Percentiles rank a stretch among this genome's conserved stretches.
These are phyloP conservation scores for Ruditapes philippinarum DNA, from an alignment of 1,140 invertebrate genomes.

Conservation along the genomic window DNA sequence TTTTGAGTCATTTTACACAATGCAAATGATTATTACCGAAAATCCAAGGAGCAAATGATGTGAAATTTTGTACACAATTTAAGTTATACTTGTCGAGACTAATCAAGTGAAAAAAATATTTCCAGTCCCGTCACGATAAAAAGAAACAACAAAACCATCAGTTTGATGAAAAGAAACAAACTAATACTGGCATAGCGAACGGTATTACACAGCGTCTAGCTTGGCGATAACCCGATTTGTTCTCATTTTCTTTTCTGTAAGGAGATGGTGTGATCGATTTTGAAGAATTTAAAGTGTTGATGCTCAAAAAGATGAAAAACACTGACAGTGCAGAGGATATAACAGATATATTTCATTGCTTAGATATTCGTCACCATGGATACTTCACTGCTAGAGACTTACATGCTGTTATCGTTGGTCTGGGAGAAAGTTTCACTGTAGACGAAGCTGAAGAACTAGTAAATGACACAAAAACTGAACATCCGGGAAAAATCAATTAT, in stretches of 20 bases:
- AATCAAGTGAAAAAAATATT: too few species aligned
- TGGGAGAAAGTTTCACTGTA: slow-evolving; percentile 17
- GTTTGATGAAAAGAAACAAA: too few species aligned
- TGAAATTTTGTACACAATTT: too few species aligned
- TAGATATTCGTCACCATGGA: neutral
- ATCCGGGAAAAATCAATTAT: slow-evolving; percentile 40
- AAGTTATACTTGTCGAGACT: too few species aligned
- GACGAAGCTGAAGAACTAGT: slow-evolving; percentile 32
- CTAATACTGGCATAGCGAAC: too few species aligned
- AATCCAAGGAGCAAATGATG: too few species aligned
- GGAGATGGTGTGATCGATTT: slow-evolving; percentile 49
- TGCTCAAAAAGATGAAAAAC: slow-evolving; percentile 53
- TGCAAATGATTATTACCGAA: too few species aligned
- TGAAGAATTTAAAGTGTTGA: slow-evolving; percentile 46
- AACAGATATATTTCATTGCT: slow-evolving; percentile 17
- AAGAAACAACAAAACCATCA: too few species aligned
- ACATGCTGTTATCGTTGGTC: neutral
- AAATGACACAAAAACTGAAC: slow-evolving; percentile 5
- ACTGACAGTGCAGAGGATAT: slow-evolving; percentile 12
- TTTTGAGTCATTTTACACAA: too few species aligned
- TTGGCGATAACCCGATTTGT: too few species aligned
- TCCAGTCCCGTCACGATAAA: too few species aligned
- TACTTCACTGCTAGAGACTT: slow-evolving; percentile 37
- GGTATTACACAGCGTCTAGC: too few species aligned
- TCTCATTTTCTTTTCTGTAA: neutral